These are phyloP conservation scores for Crotalus horridus DNA, from an alignment of 2,113 vertebrate genomes.

Conservation along the genomic window DNA sequence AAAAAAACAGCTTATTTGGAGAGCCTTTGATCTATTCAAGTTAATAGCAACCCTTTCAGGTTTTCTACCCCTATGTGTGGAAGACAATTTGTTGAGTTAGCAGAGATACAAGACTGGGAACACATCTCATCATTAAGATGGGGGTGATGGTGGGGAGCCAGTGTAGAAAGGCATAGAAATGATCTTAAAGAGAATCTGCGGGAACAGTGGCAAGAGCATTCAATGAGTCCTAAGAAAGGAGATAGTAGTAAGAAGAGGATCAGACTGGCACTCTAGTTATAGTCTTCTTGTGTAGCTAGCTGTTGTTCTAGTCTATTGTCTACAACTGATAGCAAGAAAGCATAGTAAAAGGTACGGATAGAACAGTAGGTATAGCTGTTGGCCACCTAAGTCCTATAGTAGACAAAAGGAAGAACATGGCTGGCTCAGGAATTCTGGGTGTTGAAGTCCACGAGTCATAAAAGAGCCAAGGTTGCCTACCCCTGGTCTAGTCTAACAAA, in stretches of 20 bases:
- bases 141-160: not conserved
- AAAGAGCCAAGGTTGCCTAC: too few relatives aligned
- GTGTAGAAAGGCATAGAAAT: not conserved
- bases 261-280: not conserved
- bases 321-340: not conserved
- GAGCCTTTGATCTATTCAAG: not conserved
- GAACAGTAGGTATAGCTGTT: not conserved
- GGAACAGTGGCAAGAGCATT: not conserved
- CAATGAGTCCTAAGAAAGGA: not conserved
- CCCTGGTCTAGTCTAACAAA: not conserved
- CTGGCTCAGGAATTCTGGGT: too few relatives aligned
- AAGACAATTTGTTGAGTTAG: not conserved
- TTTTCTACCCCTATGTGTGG: not conserved
- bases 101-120: not conserved
- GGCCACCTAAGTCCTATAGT: not conserved
- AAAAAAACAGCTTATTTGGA: not conserved
- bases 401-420: not conserved
- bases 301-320: too few relatives aligned
- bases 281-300: not conserved
- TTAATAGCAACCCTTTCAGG: not conserved
- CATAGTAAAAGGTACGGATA: not conserved
- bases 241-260: not conserved
- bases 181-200: not conserved
- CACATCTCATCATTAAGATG: not conserved
- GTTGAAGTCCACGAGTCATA: too few relatives aligned